Evolutionary conservation across 1,140 invertebrate genomes (phyloP), one percentile per base, ranked within the genome.

Genomic region (Aradophagus sp.): DNA sequence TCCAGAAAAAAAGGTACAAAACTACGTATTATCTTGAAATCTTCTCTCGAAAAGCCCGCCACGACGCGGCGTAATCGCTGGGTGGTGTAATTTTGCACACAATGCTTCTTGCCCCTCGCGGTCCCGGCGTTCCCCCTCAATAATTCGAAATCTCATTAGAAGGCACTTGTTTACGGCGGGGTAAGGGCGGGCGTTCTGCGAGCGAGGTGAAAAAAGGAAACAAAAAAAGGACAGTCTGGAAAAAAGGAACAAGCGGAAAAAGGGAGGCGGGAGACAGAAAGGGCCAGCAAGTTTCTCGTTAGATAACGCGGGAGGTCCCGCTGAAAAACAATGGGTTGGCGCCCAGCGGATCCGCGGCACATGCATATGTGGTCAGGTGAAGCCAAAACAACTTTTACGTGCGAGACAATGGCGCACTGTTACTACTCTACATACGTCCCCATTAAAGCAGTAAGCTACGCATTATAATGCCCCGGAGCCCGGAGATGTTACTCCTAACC

Each of bases 401-500:
- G 53, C 72, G 62, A 74, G 70, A 82, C 80, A 82, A 82, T 80
- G 73, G 74, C 61, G 58, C 55, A 13, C 44, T 44, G 44, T 59
- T 36, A 69, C 78, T 79, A 82, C 80, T 80, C 80, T 80, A 82
- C 80, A 82, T 82, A 82, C 77, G 75, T 78, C 68, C 77, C 77
- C 68, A 80, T 82, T 81, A 81, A 81, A 80, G 77, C 80, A 81
- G 75, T 75, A 74, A 77, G 70, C 74, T 70, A 78, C 77, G 77
- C 78, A 82, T 80, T 82, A 80, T 77, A 77, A 77, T 79, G 67
- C 69, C 56, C n/a, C n/a, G n/a, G 45, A 16, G 53, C 10, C 23
- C 52, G 56, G 38, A 42, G 45, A 65, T 67, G 52, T 68, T 56
- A 41, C 39, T 38, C 47, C 4, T 38, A 52, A 56, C 59, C 65